A percentile compares a stretch with the other conserved stretches of the same genome.
Conservation (phyloP, 2,113 vertebrate species). For the Centropus bengalensis region DNA sequence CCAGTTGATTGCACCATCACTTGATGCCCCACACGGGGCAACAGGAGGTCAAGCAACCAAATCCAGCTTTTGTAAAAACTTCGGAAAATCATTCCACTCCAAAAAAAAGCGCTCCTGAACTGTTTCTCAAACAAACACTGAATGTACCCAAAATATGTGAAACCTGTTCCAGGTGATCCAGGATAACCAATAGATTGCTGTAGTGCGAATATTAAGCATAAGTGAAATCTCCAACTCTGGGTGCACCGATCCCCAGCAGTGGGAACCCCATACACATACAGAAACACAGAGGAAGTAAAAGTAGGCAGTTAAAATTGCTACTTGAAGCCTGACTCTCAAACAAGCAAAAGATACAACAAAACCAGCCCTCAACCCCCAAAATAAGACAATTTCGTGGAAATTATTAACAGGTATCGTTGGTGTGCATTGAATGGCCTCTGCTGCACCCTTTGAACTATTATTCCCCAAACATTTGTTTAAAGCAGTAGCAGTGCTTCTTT, state of each 20-base stretch:
- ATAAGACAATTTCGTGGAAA: not conserved
- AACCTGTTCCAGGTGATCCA: not conserved
- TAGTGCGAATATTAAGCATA: not conserved
- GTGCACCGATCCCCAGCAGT: not conserved
- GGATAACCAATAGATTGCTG: not conserved
- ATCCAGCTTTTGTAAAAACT: not conserved
- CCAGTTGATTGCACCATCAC: not conserved
- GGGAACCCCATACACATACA: not conserved
- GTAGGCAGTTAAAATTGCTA: not conserved
- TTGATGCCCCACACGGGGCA: not conserved
- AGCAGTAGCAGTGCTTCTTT: not conserved
- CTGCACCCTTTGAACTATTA: not conserved
- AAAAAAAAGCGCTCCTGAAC: not conserved
- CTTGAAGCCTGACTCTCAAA: not conserved
- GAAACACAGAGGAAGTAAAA: not conserved
- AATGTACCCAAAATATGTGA: not conserved
- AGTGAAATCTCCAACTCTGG: not conserved
- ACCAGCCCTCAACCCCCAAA: not conserved
- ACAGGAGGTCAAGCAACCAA: not conserved
- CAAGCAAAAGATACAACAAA: not conserved
- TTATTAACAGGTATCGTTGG: not conserved
- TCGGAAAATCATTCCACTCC: not conserved
- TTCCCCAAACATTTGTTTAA: not conserved
- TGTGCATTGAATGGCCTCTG: not conserved
- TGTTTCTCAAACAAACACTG: not conserved